Evolutionary conservation across 53 echinoderm and acorn worm genomes (phyloP).

Genomic region (Hippasteria phrygiana): DNA sequence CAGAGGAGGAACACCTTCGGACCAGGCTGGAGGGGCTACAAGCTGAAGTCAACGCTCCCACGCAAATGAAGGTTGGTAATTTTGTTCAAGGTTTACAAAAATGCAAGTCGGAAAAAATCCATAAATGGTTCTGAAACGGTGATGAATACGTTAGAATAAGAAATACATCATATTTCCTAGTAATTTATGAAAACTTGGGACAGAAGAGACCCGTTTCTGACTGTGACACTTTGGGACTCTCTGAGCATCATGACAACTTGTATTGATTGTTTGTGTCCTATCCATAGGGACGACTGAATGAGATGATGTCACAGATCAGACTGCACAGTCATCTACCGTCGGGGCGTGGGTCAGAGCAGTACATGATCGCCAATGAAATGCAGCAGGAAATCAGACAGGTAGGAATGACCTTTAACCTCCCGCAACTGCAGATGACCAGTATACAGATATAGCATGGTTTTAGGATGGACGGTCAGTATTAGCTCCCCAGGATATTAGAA

Average conservation of each 20-base stretch:
- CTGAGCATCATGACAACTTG: neutral
- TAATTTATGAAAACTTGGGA: no score
- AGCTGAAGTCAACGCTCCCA: conserved; percentile 95
- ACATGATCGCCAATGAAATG: conserved; percentile 79
- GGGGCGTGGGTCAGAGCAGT: conserved; percentile 77
- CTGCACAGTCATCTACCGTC: conserved; percentile 84
- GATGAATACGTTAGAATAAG: no score
- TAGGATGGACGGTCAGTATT: no score
- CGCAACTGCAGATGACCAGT: no score
- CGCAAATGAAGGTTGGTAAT: conserved; percentile 86
- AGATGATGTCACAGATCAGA: conserved; percentile 96
- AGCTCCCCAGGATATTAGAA: no score
- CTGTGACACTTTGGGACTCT: neutral
- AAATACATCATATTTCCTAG: no score
- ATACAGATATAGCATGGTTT: no score
- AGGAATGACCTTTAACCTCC: no score
- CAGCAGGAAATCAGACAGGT: conserved; percentile 97
- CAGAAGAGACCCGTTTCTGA: neutral
- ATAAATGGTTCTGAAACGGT: no score
- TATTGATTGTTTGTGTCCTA: neutral
- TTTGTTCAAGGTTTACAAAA: neutral
- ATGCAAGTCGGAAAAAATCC: no score
- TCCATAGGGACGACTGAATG: conserved; percentile 89
- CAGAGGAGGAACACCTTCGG: conserved; percentile 90
- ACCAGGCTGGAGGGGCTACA: conserved; percentile 86